Evolutionary conservation across 2,888 invertebrate species (phyloP).

Genomic region (Parapristionchus giblindavisi): DNA sequence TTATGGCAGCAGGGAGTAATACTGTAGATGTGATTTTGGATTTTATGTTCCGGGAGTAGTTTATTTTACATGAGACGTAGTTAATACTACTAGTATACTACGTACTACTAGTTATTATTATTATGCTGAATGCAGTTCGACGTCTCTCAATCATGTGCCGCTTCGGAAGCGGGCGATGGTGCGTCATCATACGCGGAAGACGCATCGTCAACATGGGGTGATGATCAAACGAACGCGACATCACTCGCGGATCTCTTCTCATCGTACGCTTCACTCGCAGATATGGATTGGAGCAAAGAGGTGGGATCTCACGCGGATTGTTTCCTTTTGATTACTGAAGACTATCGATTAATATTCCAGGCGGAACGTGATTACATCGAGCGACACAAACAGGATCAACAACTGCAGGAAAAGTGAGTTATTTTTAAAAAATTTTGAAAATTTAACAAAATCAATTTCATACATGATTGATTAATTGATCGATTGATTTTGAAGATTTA

Average conservation of each 20-base stretch:
- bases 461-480: not conserved
- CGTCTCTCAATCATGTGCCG: constrained; percentile 27
- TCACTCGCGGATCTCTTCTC: constrained; percentile 33
- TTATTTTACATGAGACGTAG: too few species aligned
- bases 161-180: constrained; percentile 26
- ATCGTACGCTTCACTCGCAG: constrained; percentile 20
- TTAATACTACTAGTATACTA: too few species aligned
- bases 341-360: not conserved
- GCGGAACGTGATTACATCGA: constrained; percentile 33
- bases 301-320: not conserved
- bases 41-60: not conserved
- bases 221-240: constrained; percentile 12
- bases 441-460: constrained; percentile 3
- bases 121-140: not conserved
- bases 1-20: not conserved
- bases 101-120: not conserved
- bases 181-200: constrained; percentile 30
- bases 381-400: not conserved
- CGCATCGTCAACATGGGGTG: constrained; percentile 1
- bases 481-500: not conserved
- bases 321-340: not conserved
- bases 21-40: not conserved
- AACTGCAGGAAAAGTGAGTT: not conserved
- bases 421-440: not conserved
- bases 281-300: constrained; percentile 36